phyloP scores from a whole-genome alignment of 1,140 invertebrate genomes.

The Piezodorus guildinii region DNA sequence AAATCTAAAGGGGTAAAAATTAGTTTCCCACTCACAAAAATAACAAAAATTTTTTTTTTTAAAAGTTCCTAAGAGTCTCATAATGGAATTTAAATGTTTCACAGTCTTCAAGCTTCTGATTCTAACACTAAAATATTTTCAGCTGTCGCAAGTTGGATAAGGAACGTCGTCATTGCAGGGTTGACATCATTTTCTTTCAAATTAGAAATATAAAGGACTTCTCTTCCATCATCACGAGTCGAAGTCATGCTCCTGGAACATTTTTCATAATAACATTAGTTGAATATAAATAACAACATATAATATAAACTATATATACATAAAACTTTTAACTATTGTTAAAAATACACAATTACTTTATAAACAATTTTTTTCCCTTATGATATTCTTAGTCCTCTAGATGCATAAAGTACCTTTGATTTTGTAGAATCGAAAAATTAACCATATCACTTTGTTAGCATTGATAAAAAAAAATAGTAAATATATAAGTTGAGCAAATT shows the following conservation, averaged over 20 bases:
- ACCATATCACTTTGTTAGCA: no score
- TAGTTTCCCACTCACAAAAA: no score
- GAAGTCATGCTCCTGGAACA: background rate
- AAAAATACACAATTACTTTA: background rate
- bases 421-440: no score
- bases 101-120: background rate
- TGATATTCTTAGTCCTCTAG: no score
- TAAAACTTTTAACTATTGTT: background rate
- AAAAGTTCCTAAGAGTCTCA: no score
- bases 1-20: no score
- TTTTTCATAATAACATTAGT: background rate
- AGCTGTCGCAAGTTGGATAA: background rate
- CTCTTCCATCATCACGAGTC: conserved; percentile 5
- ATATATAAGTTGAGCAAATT: no score
- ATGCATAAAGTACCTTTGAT: no score
- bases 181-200: conserved; percentile 1
- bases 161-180: background rate
- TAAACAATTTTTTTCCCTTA: no score
- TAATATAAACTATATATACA: background rate
- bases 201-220: conserved; percentile 1
- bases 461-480: no score
- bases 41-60: no score
- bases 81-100: no score
- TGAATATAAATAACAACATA: background rate
- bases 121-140: conserved; percentile 16